Base-by-base conservation (phyloP, 92 coral and sea anemone genomes). In the Epizoanthus ramosus region DNA sequence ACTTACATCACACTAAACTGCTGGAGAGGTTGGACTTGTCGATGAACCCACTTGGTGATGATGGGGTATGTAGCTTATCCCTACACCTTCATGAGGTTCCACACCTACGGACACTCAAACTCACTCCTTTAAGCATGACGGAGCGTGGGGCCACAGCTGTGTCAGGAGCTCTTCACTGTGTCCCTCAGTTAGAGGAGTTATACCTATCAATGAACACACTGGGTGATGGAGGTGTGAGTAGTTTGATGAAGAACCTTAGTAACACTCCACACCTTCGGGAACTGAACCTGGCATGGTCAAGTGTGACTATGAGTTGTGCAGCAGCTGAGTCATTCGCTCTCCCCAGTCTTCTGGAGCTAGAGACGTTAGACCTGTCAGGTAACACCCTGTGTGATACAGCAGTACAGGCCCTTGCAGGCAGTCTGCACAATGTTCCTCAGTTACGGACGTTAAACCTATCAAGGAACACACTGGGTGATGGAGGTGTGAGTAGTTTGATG, bases 361-460 rank as follows among this genome's bases (percentile, higher is more conserved):
- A 5, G 6, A 3, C 3, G 6, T 16, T 67, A n/a, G 0, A 0
- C 4, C 47, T 67, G 1, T 67, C 72, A 67, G 0, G 9, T 2
- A 28, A 28, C 31, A 0, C 0, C 31, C 0, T 28, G 31, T 28
- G 31, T 28, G 31, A 28, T 28, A 2, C 31, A 28, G 31, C 31
- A 28, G 31, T 28, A 28, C 31, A 28, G 31, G 31, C 31, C 31
- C 31, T 28, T 28, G 31, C 31, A 28, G 31, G 31, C 31, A 28
- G 31, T 28, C 2, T 28, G 31, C 2, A 28, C 31, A 28, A 28
- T 28, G 31, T 28, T 2, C 31, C 31, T 28, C 31, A n/a, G n/a
- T n/a, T n/a, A n/a, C n/a, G n/a, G n/a, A n/a, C n/a, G 64, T 73
- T 73, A 25, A 8, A 56, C 79, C 50, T 73, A 13, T 73, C 79